Percentiles rank a stretch among this genome's conserved stretches.
These are phyloP conservation scores for Anhinga anhinga DNA, from an alignment of 2,113 vertebrate species.

Conservation along the genomic window DNA sequence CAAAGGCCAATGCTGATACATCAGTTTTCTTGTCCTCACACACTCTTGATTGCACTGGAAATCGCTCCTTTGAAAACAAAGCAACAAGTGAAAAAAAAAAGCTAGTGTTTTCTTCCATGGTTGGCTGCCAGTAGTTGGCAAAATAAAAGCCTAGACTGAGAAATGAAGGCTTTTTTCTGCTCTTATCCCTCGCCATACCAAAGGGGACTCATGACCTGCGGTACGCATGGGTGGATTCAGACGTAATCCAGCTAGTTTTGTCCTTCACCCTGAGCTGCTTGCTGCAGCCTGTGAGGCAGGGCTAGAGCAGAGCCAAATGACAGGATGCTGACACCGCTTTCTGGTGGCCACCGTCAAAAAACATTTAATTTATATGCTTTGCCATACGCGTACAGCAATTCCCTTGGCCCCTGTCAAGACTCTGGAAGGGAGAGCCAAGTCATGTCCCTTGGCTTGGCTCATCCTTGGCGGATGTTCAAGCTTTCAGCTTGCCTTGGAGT, in stretches of 20 bases:
- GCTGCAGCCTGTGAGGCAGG: neutral
- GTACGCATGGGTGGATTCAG: rapidly evolving
- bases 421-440: conserved; percentile 31
- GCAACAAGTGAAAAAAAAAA: neutral
- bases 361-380: conserved; percentile 18
- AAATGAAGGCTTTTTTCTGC: neutral
- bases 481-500: neutral
- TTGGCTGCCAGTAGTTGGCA: neutral
- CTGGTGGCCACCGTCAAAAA: conserved; percentile 7
- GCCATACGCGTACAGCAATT: neutral
- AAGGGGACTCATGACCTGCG: neutral
- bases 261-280: neutral
- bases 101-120: neutral
- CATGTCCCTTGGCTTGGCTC: conserved; percentile 51
- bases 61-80: conserved; percentile 17
- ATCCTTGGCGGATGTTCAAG: conserved; percentile 32
- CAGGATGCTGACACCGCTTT: neutral
- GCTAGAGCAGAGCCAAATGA: neutral
- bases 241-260: rapidly evolving
- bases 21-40: conserved; percentile 5
- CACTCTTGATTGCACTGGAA: neutral
- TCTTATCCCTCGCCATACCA: neutral
- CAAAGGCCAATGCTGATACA: neutral
- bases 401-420: neutral
- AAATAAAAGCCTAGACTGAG: neutral